Evolutionary conservation across 2,113 vertebrate genomes (phyloP), one percentile per base, ranked within the genome.

Genomic region (Elachura formosa): DNA sequence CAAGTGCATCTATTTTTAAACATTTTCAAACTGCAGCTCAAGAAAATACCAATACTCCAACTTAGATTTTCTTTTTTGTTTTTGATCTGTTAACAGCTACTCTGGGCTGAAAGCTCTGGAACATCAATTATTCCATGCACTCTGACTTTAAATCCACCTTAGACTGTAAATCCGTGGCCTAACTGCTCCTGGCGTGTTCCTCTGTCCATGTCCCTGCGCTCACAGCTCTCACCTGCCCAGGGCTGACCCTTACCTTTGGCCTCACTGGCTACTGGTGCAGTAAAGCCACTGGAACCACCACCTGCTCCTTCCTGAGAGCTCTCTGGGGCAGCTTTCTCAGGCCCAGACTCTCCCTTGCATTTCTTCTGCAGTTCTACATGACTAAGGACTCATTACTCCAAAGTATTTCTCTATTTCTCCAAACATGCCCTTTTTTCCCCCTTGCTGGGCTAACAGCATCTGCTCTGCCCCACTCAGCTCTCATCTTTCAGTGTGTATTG

Each of bases 401-500:
- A 12, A 55, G 40, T 10, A 17, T 23, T 77, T 61, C 43, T 24
- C 61, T 40, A 0, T 82, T n/a, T 74, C 79, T 61, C 68, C 54
- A 54, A n/a, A 54, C 22, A 24, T 5, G 29, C 38, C 1, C 31
- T 51, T 28, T 38, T 51, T 28, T 38, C 8, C 56, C 84, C 36
- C 7, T 45, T 29, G 48, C 75, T 46, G 36, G 34, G 59, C 33
- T 29, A 5, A 12, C 1, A 41, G 78, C 28, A 22, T 3, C 66
- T 14, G 5, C 31, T 51, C 46, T 29, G 62, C 31, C 9, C 1
- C 64, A 16, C 45, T 12, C 16, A 52, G 41, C 40, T 74, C 71
- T 38, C 31, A 3, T 4, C 76, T 33, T 31, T 38, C 52, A 26
- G 8, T 8, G 36, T 14, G 8, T 1, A 12, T 2, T 7, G 4